Evolutionary conservation across 2,797 vertebrate genomes (phyloP).

Genomic region (Emys orbicularis): DNA sequence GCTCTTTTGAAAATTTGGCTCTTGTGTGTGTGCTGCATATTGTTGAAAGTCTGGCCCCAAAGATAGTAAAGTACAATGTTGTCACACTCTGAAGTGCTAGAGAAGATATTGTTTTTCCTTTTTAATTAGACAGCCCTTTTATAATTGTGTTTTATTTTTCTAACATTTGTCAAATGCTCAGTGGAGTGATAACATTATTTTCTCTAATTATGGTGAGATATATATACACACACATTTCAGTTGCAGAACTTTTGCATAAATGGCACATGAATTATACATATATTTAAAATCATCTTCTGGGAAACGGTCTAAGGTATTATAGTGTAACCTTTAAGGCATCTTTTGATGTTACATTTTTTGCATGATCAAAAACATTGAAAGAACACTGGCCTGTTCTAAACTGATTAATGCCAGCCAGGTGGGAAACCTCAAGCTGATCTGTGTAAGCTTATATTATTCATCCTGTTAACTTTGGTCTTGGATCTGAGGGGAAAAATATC

Average conservation of each 20-base stretch:
- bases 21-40: too few relatives aligned
- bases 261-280: slow-evolving; percentile 28
- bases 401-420: not conserved
- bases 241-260: not conserved
- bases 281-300: not conserved
- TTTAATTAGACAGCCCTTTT: not conserved
- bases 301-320: not conserved
- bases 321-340: slow-evolving; percentile 11
- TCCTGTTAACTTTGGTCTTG: slow-evolving; percentile 17
- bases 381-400: not conserved
- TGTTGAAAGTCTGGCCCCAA: too few relatives aligned
- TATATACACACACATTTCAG: not conserved
- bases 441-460: slow-evolving; percentile 1
- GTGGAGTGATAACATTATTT: not conserved
- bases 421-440: not conserved
- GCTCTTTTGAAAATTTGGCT: not conserved
- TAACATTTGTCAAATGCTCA: not conserved
- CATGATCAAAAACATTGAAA: not conserved
- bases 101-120: not conserved
- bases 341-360: not conserved
- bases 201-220: not conserved
- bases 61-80: not conserved
- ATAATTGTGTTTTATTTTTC: not conserved
- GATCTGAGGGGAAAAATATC: not conserved
- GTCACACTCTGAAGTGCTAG: not conserved